Percentiles rank a stretch among this genome's conserved stretches.
phyloP scores from a whole-genome alignment of 2,888 invertebrate species.

The Crematogaster levior region DNA sequence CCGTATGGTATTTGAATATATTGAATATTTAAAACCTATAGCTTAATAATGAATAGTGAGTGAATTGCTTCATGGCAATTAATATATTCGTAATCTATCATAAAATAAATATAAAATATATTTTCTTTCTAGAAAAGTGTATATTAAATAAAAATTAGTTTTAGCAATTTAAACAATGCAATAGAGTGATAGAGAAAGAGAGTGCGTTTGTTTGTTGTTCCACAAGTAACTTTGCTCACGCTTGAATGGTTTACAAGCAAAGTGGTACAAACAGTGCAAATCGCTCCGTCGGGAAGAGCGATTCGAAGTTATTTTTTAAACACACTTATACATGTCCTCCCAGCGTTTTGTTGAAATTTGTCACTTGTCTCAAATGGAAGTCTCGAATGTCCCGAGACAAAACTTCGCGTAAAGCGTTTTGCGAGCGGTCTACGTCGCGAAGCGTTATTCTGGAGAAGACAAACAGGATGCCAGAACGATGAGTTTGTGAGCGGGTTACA shows the following conservation, averaged over 20 bases:
- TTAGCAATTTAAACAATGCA: not conserved
- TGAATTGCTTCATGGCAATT: too few species aligned
- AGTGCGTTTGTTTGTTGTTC: too few species aligned
- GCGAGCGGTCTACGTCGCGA: conserved; percentile 34
- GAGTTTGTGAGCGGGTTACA: conserved; percentile 35
- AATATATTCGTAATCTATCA: too few species aligned
- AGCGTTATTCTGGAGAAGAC: conserved; percentile 45
- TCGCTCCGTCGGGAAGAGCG: conserved; percentile 4
- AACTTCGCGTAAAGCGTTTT: conserved; percentile 39
- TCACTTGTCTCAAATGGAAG: conserved; percentile 29
- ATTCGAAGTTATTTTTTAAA: conserved; percentile 28
- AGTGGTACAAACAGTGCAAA: conserved; percentile 10
- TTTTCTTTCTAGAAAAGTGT: not conserved
- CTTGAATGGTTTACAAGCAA: not conserved
- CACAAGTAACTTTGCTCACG: not conserved
- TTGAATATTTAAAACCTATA: too few species aligned
- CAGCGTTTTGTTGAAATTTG: conserved; percentile 28
- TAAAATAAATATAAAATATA: not conserved
- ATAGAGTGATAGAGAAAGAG: not conserved
- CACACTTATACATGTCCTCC: conserved; percentile 3
- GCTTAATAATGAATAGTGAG: too few species aligned
- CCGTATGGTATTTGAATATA: too few species aligned
- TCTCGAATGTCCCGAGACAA: conserved; percentile 27
- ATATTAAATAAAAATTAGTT: not conserved
- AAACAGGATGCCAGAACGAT: conserved; percentile 39